phyloP scores from a whole-genome alignment of 37 sponge, comb jelly and placozoan genomes.

The Oopsacas minuta region DNA sequence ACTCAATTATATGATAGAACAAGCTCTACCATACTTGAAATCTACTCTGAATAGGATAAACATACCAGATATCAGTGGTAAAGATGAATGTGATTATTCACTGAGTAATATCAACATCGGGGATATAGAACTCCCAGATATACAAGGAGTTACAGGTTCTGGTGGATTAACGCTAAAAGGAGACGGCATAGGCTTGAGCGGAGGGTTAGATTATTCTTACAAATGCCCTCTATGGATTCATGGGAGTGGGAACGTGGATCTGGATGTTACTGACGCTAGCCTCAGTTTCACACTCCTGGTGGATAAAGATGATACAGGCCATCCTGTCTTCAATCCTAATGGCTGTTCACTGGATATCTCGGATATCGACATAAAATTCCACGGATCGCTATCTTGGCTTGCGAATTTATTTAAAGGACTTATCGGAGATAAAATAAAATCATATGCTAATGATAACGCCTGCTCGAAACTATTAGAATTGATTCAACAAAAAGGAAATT shows the following conservation, averaged over 20 bases:
- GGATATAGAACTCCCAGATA: neutral
- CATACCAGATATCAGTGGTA: neutral
- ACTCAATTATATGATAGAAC: neutral
- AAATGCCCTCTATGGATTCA: neutral
- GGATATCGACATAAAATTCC: constrained; percentile 41
- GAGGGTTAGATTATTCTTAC: neutral
- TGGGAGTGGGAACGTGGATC: neutral
- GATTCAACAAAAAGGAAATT: neutral
- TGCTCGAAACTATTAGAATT: neutral
- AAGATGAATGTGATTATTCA: neutral
- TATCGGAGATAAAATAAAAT: neutral
- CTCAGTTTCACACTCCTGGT: constrained; percentile 1
- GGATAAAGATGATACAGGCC: constrained; percentile 45
- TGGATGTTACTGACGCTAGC: neutral
- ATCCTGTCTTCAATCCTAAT: constrained; percentile 39
- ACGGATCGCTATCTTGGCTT: constrained; percentile 41
- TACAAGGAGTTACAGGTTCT: neutral
- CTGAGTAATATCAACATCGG: neutral
- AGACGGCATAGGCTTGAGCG: neutral
- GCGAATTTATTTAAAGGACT: neutral
- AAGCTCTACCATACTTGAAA: neutral
- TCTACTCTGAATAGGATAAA: neutral
- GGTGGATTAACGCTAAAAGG: neutral
- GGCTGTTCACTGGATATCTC: constrained; percentile 59
- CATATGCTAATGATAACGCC: constrained; percentile 1